Evolutionary conservation across 2,797 vertebrate species (phyloP), one percentile per base, ranked within the genome.

Genomic region (Falco naumanni): DNA sequence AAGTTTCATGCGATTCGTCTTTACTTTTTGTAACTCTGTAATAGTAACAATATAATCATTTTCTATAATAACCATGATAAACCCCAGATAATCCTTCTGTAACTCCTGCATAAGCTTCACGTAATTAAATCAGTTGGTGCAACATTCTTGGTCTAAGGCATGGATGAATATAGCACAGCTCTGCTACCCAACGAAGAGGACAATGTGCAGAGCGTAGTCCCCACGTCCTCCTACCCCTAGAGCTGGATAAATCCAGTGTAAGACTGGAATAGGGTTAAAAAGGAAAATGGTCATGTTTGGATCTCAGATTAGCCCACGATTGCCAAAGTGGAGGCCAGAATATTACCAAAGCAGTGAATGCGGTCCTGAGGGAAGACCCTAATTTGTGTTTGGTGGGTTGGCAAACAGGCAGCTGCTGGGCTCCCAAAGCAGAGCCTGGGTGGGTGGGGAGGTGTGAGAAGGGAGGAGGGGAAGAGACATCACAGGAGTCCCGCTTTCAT

Each of bases 1-100:
- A 95, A 95, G 94, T 94, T 96, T 92, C 92, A 87, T 90, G 89
- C 78, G 91, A 96, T 96, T 94, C 80, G 63, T 96, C 96, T 96
- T 93, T 93, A 94, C 90, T 91, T 96, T 95, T 93, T 96, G 91
- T 93, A 91, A 91, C 89, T 91, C 96, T 92, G 61, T 89, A 95
- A 91, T 75, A 81, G 96, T 91, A 95, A 96, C 94, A 95, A 88
- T 93, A 91, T 76, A 78, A 85, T 96, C 11, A 75, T 97, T 97
- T 94, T 88, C 92, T 86, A 39, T 95, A 93, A 96, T 94, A 97
- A 88, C 89, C 79, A n/a, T 72, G 95, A 97, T 96, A 96, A 97
- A 96, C 59, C 85, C 89, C 91, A 96, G 96, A 96, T 97, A 97
- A 97, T 96, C 96, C 96, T 84, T 85, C 92, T 86, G 82, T 89